Evolutionary conservation across 2,888 invertebrate genomes (phyloP), one percentile per base, ranked within the genome.

Genomic region (Monopis laevigella): DNA sequence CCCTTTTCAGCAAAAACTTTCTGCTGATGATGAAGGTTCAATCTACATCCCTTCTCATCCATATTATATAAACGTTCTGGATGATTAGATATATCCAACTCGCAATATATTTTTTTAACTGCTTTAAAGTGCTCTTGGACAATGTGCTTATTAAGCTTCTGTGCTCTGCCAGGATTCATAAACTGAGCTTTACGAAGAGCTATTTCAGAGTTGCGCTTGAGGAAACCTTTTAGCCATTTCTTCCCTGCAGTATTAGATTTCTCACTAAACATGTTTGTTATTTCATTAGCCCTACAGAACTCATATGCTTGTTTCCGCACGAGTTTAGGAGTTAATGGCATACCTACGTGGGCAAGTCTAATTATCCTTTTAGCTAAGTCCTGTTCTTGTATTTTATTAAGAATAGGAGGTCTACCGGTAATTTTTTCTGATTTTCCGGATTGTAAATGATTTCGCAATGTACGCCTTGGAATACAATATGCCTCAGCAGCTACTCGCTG

Each of bases 31-130:
- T 52, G 49, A 1, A 50, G 1, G 1, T 44, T 45, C 12, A 50
- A 6, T 1, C 46, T 18, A 28, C 50, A 51, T 4, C 46, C 46
- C 10, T 50, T 50, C 42, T 48, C 46, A 38, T 51, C 52, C 21
- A 51, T 48, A 14, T 53, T 49, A 24, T 47, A 48, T 7, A 50
- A 6, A 2, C 44, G 21, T 36, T 51, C 48, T 11, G 49, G 48
- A 36, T 49, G 42, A 10, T 30, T 7, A 7, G 6, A 8, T 16
- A 52, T 49, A 7, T 45, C 43, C 24, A 48, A 35, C 12, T 48
- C 40, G 7, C 48, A 44, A 28, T 46, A 47, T 6, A 45, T 3
- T 10, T 45, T 39, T 35, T 43, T 43, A 12, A 42, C 34, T 34
- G 18, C 39, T 14, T 43, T 10, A 29, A 46, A 44, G 39, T 45